Evolutionary conservation across 2,113 vertebrate genomes (phyloP), one percentile per base, ranked within the genome.

Genomic region (Heteronetta atricapilla): DNA sequence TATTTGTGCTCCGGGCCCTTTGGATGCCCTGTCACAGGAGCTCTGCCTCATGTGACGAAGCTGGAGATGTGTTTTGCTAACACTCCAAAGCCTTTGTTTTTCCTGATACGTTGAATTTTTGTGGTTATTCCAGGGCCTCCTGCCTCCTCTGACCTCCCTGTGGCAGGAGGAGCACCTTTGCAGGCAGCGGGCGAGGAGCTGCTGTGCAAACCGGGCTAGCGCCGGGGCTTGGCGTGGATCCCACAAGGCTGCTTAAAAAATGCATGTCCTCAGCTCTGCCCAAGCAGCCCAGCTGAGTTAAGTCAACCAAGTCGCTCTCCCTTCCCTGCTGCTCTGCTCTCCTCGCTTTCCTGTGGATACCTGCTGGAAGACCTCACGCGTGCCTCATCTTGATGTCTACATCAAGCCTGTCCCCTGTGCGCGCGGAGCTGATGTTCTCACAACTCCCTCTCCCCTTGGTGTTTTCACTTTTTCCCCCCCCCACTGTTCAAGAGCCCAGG

Each of bases 301-400:
- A 81, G 50, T 38, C 48, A 62, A 5, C 5, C 55, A 31, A 58
- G 14, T 13, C 10, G 68, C 23, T 17, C 20, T 12, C 12, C 12
- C 6, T 76, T 55, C 50, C 12, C 22, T 3, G 3, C 75, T 74
- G 55, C 28, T 56, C 55, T 74, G 55, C 36, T 81, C 59, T 90
- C 10, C 19, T 17, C 0, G 0, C 0, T 66, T 82, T 59, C 23
- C 50, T 6, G 1, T 19, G 9, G 55, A 44, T 79, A 28, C 38
- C 66, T 87, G 31, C 55, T 89, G 74, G 64, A 89, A 94, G 52
- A 70, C 50, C 21, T 89, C 52, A 11, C 1, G 5, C 66, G 3
- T 17, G 11, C 83, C 52, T 66, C 33, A 6, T 68, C 69, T 88
- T n/a, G 4, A 1, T 0, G 0, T 9, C 12, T 31, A 21, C n/a